These are phyloP conservation scores for Eupithecia vulgata DNA, from an alignment of 2,888 invertebrate genomes.

Conservation along the genomic window DNA sequence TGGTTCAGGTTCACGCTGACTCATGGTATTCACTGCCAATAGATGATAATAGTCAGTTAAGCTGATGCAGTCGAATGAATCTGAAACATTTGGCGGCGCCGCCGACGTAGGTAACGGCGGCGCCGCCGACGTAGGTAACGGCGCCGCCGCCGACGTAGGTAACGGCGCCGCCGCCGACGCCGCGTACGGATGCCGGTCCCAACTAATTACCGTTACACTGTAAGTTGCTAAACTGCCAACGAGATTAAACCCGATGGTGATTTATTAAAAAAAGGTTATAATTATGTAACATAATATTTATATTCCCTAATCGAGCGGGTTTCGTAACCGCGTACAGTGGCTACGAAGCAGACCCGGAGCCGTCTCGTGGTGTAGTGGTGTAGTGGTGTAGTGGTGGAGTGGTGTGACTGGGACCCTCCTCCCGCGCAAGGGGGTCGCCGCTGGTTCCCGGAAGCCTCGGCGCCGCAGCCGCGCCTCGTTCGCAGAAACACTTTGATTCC, in stretches of 20 bases:
- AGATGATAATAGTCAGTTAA: too few relatives aligned
- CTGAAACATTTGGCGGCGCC: background rate
- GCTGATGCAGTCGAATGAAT: background rate
- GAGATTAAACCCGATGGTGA: background rate
- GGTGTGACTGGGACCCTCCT: too few relatives aligned
- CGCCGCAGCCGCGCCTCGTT: constrained; percentile 1
- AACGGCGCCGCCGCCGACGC: background rate
- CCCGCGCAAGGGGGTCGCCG: too few relatives aligned
- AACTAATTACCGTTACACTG: background rate
- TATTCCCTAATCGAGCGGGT: too few relatives aligned
- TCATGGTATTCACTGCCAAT: background rate
- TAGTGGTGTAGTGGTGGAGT: too few relatives aligned
- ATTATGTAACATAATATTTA: too few relatives aligned
- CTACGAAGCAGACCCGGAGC: too few relatives aligned
- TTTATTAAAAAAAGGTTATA: background rate
- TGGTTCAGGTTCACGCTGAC: background rate
- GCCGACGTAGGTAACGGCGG: background rate
- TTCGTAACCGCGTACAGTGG: too few relatives aligned
- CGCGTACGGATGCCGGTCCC: background rate
- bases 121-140: too few relatives aligned
- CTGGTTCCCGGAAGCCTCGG: background rate
- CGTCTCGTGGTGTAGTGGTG: too few relatives aligned
- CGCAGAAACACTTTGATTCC: constrained; percentile 3
- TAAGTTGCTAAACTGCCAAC: background rate
- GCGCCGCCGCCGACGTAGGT: too few relatives aligned